Base-by-base conservation (phyloP, 2,888 invertebrate genomes). In the Clitarchus hookeri region DNA sequence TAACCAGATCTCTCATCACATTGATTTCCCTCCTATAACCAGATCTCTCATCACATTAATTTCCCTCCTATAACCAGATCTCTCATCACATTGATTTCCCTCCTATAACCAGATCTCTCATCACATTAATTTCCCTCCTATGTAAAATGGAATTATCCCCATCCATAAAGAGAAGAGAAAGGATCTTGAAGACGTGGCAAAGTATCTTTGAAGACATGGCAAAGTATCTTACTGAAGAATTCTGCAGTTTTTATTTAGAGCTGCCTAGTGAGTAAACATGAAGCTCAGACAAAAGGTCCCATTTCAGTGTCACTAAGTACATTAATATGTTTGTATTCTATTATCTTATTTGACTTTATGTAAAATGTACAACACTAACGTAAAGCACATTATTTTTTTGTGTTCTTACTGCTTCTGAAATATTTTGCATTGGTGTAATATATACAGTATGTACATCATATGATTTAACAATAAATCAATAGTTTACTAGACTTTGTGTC, bases 11-110 rank as follows among this genome's bases (percentile, higher is more conserved):
- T 19, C 25, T 79, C 0, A 0, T n/a, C 79, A 19, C 9, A 12
- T 79, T 79, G 23, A 79, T 79, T 79, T 79, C 79, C n/a, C 25
- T 79, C 25, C 79, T n/a, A n/a, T 79, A 79, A n/a, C 23, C 79
- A 79, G 23, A 6, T 79, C 25, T 19, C 25, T 79, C 0, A 0
- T n/a, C 79, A 19, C 9, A 12, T 79, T 79, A 4, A 79, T 79
- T 79, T 79, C 79, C n/a, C 25, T 79, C 25, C 79, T n/a, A n/a
- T 79, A 79, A n/a, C 23, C 79, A 79, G 23, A 6, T 79, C 25
- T 19, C 25, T 79, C 0, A 0, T n/a, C 79, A 19, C 9, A 12
- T 79, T 79, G 23, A 79, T 79, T 79, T 79, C 79, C 6, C 23
- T 77, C 77, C 77, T 77, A 12, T 23, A 79, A n/a, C 23, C 79